These are phyloP conservation scores for Dexiosoma caninum DNA, from an alignment of 2,888 invertebrate genomes.

Conservation along the genomic window DNA sequence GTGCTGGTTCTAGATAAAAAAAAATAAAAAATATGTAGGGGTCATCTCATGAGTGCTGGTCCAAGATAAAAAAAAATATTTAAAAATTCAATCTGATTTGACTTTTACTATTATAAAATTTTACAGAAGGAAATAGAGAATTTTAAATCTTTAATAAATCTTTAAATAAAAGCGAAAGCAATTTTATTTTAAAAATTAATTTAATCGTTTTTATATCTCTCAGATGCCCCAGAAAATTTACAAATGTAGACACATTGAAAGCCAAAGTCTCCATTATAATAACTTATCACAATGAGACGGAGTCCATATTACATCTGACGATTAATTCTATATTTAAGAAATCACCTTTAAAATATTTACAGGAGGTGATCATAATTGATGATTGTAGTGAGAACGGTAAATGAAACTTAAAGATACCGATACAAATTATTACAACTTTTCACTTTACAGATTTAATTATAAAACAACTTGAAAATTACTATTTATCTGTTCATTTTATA, in stretches of 20 bases:
- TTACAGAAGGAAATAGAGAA: too few species aligned
- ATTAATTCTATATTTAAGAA: constrained; percentile 70
- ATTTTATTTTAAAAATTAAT: neutral
- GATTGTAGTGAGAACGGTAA: neutral
- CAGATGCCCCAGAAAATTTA: constrained; percentile 69
- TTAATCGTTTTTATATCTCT: neutral
- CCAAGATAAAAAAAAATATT: too few species aligned
- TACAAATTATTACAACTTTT: neutral
- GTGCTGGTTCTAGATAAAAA: too few species aligned
- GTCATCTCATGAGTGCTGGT: too few species aligned
- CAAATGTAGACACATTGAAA: constrained; percentile 7
- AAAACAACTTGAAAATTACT: neutral
- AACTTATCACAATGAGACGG: constrained; percentile 73
- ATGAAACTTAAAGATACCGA: neutral
- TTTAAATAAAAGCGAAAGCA: too few species aligned
- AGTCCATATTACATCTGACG: constrained; percentile 72
- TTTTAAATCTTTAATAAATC: too few species aligned
- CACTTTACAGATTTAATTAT: neutral
- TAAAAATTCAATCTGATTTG: too few species aligned
- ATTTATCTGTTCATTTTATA: neutral
- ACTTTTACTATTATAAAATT: too few species aligned
- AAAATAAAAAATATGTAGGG: too few species aligned
- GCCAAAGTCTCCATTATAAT: constrained; percentile 72
- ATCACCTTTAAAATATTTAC: constrained; percentile 67
- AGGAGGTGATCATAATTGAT: neutral